Evolutionary conservation across 2,113 vertebrate species (phyloP).

Genomic region (Corythaixoides concolor): DNA sequence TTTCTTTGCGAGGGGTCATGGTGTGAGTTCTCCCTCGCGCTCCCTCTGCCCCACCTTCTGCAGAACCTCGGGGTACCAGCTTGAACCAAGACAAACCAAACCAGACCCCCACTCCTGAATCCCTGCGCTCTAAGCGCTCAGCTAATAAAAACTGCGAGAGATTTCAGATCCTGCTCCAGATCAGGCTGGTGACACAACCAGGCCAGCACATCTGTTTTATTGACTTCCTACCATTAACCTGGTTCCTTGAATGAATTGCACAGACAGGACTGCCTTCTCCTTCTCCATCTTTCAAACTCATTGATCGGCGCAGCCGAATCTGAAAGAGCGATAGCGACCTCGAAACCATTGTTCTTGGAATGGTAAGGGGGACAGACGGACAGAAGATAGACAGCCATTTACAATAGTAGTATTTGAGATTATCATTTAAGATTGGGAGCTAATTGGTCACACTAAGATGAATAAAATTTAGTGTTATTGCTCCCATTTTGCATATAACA

Average conservation of each 20-base stretch:
- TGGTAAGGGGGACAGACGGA: not conserved
- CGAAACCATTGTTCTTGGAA: not conserved
- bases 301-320: not conserved
- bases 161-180: not conserved
- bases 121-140: not conserved
- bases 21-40: fast-evolving
- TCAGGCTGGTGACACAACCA: conserved; percentile 1
- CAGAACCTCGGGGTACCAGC: not conserved
- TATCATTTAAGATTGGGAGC: not conserved
- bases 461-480: not conserved
- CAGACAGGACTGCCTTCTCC: not conserved
- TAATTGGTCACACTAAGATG: not conserved
- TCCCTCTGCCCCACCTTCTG: not conserved
- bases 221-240: not conserved
- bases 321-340: not conserved
- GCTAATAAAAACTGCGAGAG: not conserved
- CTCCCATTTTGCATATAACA: not conserved
- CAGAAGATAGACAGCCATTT: not conserved
- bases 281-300: not conserved
- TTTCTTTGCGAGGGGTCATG: fast-evolving
- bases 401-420: not conserved
- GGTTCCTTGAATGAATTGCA: not conserved
- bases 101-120: not conserved
- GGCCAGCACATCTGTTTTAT: not conserved
- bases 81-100: not conserved